Evolutionary conservation across 2,113 vertebrate genomes (phyloP), one percentile per base, ranked within the genome.

Genomic region (Hypocryptadius cinnamomeus): DNA sequence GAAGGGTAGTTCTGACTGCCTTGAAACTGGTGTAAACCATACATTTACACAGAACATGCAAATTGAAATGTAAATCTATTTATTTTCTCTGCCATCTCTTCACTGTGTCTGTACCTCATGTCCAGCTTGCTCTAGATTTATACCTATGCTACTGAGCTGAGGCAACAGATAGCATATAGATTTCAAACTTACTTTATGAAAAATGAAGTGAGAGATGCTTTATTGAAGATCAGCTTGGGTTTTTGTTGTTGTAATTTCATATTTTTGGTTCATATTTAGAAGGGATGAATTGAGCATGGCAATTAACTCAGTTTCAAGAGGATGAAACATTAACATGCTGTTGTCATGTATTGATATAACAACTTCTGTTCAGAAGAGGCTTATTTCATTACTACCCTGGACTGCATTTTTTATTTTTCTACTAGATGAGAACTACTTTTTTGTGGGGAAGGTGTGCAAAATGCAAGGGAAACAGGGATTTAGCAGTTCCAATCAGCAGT

Each of bases 391-490:
- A 28, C 56, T 73, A 63, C 9, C 20, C 35, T 87, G 42, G 21
- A 80, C 45, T 59, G 47, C 24, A 57, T 61, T 65, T 96, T 94
- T 95, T 53, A 71, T 80, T 92, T 95, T 90, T 87, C 59, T 60
- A 13, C 88, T 94, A 19, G 11, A 54, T 48, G 20, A 78, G 50
- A 85, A 64, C 9, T 35, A 59, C 10, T 51, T 87, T 79, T 92
- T 91, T 77, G 33, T 25, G 37, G 15, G 25, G 33, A 91, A 78
- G 22, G 22, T 80, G 53, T 56, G 37, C 69, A 56, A 91, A 93
- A 95, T 93, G 90, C 78, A 96, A 95, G 92, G 96, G 92, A 96
- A 96, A 95, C 81, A 39, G 65, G 85, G 91, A 94, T 96, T 97
- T 97, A 94, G 76, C 59, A 74, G 50, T 73, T 83, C 87, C 90